Conservation (phyloP, 2,797 vertebrate species). For the Pseudomugil tenellus region DNA sequence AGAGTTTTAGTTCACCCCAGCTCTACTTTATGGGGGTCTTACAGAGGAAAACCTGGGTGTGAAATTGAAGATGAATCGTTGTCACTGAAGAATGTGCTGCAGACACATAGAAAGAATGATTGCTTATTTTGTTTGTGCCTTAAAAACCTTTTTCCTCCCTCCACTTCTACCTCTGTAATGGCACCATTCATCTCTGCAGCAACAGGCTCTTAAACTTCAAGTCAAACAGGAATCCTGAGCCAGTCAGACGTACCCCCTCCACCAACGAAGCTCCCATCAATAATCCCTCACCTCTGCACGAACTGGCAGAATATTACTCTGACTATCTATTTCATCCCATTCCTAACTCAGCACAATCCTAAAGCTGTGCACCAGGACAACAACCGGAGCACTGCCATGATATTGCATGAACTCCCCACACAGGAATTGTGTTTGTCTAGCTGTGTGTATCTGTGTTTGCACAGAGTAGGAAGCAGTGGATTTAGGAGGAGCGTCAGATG, state of each 20-base stretch:
- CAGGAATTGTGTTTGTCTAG: conserved; percentile 59
- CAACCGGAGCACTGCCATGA: conserved; percentile 60
- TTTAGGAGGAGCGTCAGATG: conserved; percentile 60
- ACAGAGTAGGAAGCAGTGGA: conserved; percentile 63
- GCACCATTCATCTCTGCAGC: conserved; percentile 53
- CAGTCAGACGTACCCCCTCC: conserved; percentile 35
- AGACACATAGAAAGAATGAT: conserved; percentile 49
- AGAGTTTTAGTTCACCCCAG: conserved; percentile 48
- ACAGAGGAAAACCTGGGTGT: conserved; percentile 60
- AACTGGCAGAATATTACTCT: conserved; percentile 67
- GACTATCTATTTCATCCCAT: conserved; percentile 67
- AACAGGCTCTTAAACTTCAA: conserved; percentile 58
- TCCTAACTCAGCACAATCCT: conserved; percentile 46
- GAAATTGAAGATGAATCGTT: conserved; percentile 76
- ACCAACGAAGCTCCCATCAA: conserved; percentile 63
- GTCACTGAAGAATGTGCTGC: conserved; percentile 68
- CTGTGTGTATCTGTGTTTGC: conserved; percentile 38
- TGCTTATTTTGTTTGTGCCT: conserved; percentile 65
- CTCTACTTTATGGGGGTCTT: conserved; percentile 64
- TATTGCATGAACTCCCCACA: conserved; percentile 52
- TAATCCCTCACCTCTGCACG: conserved; percentile 60
- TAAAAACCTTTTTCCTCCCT: conserved; percentile 48
- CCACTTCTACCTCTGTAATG: conserved; percentile 37
- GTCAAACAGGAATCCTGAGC: conserved; percentile 56
- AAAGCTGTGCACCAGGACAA: conserved; percentile 44